Evolutionary conservation across 2,888 invertebrate species (phyloP), one percentile per base, ranked within the genome.

Genomic region (Trissonchulus latispiculum): DNA sequence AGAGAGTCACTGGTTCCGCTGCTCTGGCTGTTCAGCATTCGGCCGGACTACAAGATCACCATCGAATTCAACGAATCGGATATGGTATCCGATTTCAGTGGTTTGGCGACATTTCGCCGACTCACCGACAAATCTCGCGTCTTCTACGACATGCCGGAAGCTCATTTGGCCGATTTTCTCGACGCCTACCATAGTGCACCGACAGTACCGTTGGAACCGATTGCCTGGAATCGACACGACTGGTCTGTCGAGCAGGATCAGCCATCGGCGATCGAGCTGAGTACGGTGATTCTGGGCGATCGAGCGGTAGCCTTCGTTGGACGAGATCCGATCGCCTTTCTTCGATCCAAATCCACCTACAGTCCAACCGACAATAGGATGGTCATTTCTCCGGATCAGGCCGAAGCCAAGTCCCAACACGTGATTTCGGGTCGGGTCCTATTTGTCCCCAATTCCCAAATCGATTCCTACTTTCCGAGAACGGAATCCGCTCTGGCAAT

Each of bases 1-100:
- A n/a, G 28, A 64, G 15, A 33, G 8, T 64, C 66, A 15, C 66
- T 64, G 31, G 18, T 33, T 18, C 66, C 8, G n/a, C 66, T 64
- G 28, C 8, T 64, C 35, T 64, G 66, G 66, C 66, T 64, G 66
- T 28, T 64, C 66, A 64, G 66, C 66, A n/a, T 64, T 32, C 8
- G n/a, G 18, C 66, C 32, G 28, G 18, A 8, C 18, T 64, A 15
- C 35, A 32, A 8, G n/a, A 29, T 64, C 32, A 64, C 66, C 8
- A 64, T 64, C 31, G 31, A 32, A 32, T 64, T 64, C 66, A 64
- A 33, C 35, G 66, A 64, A 15, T 8, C 35, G 66, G 35, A 33
- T 28, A 32, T 32, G 31, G 23, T 59, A 28, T 23, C 59, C 59
- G 66, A 64, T 64, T 64, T 32, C 8, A 18, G 15, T 15, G 66